Base-by-base conservation (phyloP, 2,797 vertebrate species). In the Hozukius guyotensis region DNA sequence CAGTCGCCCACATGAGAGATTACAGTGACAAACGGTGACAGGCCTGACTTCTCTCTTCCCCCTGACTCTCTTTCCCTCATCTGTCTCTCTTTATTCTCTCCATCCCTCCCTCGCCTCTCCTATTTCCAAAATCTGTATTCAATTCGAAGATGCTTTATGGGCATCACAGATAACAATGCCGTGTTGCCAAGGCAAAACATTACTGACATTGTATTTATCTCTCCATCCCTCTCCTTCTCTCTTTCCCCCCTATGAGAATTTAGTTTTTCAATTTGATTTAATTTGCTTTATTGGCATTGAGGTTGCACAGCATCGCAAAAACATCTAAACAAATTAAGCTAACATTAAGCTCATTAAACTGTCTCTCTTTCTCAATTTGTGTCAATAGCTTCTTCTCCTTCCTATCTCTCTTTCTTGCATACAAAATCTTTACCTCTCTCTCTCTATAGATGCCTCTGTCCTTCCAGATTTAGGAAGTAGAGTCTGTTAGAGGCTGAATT, bases 11-110 rank as follows among this genome's bases (percentile, higher is more conserved):
- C 89, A 80, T 38, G 59, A 77, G 76, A 81, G 83, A 92, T 93
- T 89, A 88, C 66, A 63, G 70, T 92, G 89, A 90, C 85, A 90
- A 93, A 84, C 24, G 59, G 65, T 81, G 90, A 93, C 89, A 82
- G 79, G 80, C 67, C 73, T 3, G 22, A 68, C 84, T 84, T 80
- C 70, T 75, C 76, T 78, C 82, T 46, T 81, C 69, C 57, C 75
- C 67, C 72, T 22, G 34, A 73, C 72, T 71, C 78, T 77, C 60
- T 62, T 66, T 85, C 68, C 68, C 52, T 86, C 70, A 67, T 86
- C 78, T 71, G 42, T 75, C 52, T 85, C 49, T 78, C 80, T 75
- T 75, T 81, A 76, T 80, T 88, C 69, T 78, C 70, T 63, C 62
- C 75, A 70, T 87, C 63, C 56, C 34, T 81, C 78, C 64, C 61